Evolutionary conservation across 2,113 vertebrate genomes (phyloP), one percentile per base, ranked within the genome.

Genomic region (Galemys pyrenaicus): DNA sequence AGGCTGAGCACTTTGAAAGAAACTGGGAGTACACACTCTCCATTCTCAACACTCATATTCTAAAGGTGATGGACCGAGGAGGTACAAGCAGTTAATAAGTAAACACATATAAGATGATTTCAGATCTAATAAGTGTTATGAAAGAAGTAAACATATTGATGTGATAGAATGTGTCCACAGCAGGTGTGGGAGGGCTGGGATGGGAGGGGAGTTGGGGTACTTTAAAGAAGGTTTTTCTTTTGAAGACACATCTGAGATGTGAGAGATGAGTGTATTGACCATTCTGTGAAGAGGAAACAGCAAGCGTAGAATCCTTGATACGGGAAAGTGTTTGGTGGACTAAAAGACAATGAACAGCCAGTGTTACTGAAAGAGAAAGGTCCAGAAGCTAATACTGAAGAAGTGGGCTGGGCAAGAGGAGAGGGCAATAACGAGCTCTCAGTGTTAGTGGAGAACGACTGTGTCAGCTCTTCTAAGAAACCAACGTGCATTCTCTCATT

Each of bases 1-100:
- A 89, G 32, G 41, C 74, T 56, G 37, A 13, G 54, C 11, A 86
- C n/a, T 90, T 71, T 41, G 62, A 70, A 9, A 90, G 62, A 90
- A 46, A 71, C 28, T 19, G 62, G 49, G 10, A 19, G 41, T 10
- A 39, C 1, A 26, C 46, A n/a, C 5, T 65, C 13, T 51, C 6
- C 19, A 2, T 17, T 64, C 44, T 65, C 41, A 75, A 16, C 11
- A 41, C 49, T 75, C 64, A 67, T 12, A 51, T 15, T 60, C 24
- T 82, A 35, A n/a, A 6, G 22, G 60, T 0, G 0, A 24, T 56
- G 37, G 32, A 6, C 70, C 32, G 74, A 92, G 75, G 51, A 41
- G 32, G 22, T 8, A 3, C 1, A 37, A 5, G 64, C 44, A 60
- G 49, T 20, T n/a, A 58, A 75, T 51, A 80, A 35, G 46, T n/a